Evolutionary conservation across 2,113 vertebrate species (phyloP), one percentile per base, ranked within the genome.

Genomic region (Oreocharis arfaki): DNA sequence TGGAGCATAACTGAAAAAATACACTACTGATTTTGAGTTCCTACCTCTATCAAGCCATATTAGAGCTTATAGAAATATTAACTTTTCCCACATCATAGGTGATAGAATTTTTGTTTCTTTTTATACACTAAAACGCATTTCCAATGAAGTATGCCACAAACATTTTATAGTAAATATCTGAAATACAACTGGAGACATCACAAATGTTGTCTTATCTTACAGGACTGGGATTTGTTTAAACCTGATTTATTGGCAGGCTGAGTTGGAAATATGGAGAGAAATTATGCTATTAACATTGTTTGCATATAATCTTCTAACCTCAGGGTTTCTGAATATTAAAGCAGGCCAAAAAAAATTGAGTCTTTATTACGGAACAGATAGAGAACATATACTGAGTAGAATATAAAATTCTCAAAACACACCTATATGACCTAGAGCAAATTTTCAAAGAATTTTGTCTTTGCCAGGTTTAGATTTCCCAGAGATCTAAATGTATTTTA

Each of bases 231-330:
- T 61, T 87, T 96, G 57, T 63, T 89, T 69, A 80, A 94, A 88
- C 70, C 33, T 92, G 76, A 93, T 96, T 95, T 97, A 69, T 61
- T 97, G 74, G 42, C 68, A n/a, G 37, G 4, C 13, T 91, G 9
- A 76, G 26, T 64, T 86, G 70, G 28, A 92, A 85, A 86, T 76
- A 84, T 12, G 39, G 33, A 86, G 56, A 41, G 46, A 83, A 88
- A 95, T 95, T 96, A 88, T 27, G 28, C 11, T 91, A 78, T 94
- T 95, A 95, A 84, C 16, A 85, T 33, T 84, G 26, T 93, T 96
- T 89, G 33, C 33, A 27, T 88, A 87, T 86, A 96, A 89, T 90
- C 41, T 94, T 84, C 53, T 80, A 95, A 76, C 78, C 33, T 95
- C 47, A 84, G 69, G 86, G 33, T 41, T 27, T 30, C 32, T 95